Percentiles rank a stretch among this genome's conserved stretches.
These are phyloP conservation scores for Holocentrus rufus DNA, from an alignment of 2,797 vertebrate species.

Conservation along the genomic window DNA sequence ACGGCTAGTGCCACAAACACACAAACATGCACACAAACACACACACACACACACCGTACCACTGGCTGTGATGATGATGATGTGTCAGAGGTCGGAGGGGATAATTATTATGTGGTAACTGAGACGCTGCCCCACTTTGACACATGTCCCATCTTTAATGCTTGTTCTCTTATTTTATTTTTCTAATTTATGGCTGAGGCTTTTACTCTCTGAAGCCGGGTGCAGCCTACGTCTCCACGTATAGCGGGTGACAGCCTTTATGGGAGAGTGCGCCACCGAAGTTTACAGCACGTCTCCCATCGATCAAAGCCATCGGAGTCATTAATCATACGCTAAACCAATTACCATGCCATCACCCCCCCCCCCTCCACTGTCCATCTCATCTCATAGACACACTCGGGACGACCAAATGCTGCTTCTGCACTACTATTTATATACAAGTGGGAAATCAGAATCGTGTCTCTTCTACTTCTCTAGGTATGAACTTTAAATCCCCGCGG, in stretches of 20 bases:
- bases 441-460: background rate
- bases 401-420: constrained; percentile 15
- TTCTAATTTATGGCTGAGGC: constrained; percentile 37
- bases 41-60: constrained; percentile 13
- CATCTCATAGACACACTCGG: constrained; percentile 32
- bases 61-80: constrained; percentile 37
- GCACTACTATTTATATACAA: constrained; percentile 34
- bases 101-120: constrained; percentile 45
- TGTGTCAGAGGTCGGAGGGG: constrained; percentile 47
- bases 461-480: too few relatives aligned
- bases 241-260: constrained; percentile 53
- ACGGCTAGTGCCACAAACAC: constrained; percentile 41
- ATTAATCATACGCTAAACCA: constrained; percentile 72
- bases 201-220: constrained; percentile 5
- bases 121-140: constrained; percentile 33
- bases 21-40: constrained; percentile 27
- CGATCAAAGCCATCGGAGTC: constrained; percentile 56
- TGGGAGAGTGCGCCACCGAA: constrained; percentile 41
- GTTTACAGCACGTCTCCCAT: constrained; percentile 59
- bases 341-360: constrained; percentile 62
- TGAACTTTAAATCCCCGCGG: too few relatives aligned
- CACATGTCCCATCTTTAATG: constrained; percentile 26
- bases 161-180: constrained; percentile 17
- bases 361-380: constrained; percentile 50
- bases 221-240: background rate